Conservation (phyloP, 2,113 vertebrate species). For the Nibea coibor region DNA sequence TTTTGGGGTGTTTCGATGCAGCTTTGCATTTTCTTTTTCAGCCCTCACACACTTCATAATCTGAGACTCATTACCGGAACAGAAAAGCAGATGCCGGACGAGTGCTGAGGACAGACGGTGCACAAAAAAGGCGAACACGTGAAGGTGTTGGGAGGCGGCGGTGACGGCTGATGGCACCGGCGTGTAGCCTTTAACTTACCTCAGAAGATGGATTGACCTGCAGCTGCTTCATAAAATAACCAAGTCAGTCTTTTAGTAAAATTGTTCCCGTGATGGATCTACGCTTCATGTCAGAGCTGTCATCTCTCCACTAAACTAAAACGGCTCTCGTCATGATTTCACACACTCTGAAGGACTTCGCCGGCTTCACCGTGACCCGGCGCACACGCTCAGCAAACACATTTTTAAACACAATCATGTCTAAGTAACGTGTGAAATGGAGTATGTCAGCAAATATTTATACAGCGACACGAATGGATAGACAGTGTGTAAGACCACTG, state of each 20-base stretch:
- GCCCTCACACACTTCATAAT: slow-evolving; percentile 12
- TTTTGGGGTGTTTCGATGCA: slow-evolving; percentile 26
- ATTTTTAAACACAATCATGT: slow-evolving; percentile 62
- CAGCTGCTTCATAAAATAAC: slow-evolving; percentile 68
- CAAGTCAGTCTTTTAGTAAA: slow-evolving; percentile 76
- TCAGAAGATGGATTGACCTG: slow-evolving; percentile 79
- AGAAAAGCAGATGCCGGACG: slow-evolving; percentile 32
- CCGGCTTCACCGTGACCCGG: background rate
- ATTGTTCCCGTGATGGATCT: slow-evolving; percentile 79
- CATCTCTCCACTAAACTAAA: slow-evolving; percentile 70
- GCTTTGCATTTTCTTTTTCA: slow-evolving; percentile 24
- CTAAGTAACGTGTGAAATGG: slow-evolving; percentile 53
- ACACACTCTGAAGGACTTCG: slow-evolving; percentile 35
- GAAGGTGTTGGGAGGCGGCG: slow-evolving; percentile 8
- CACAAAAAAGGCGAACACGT: background rate
- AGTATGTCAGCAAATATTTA: slow-evolving; percentile 70
- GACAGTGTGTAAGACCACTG: slow-evolving; percentile 37
- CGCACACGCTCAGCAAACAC: slow-evolving; percentile 63
- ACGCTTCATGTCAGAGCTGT: slow-evolving; percentile 75
- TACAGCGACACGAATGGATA: slow-evolving; percentile 36
- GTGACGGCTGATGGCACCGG: slow-evolving; percentile 13
- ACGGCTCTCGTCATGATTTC: slow-evolving; percentile 43
- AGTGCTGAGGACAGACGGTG: background rate
- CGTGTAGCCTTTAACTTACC: slow-evolving; percentile 70
- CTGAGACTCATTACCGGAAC: slow-evolving; percentile 8